Evolutionary conservation across 2,797 vertebrate species (phyloP), one percentile per base, ranked within the genome.

Genomic region (Champsocephalus gunnari): DNA sequence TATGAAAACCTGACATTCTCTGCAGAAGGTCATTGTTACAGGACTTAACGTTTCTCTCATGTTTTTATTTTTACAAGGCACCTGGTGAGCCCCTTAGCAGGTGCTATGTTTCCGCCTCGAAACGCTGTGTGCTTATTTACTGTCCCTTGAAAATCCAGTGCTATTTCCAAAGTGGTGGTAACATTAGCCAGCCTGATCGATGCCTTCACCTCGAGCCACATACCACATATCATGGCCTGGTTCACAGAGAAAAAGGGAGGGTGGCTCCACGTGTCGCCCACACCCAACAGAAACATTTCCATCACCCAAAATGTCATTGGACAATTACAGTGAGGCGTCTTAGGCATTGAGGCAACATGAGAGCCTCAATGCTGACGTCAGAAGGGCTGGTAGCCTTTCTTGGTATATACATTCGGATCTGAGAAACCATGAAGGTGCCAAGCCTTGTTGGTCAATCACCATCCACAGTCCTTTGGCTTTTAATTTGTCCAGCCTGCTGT

Each of bases 91-190:
- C 81, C 73, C 63, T 68, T 69, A 79, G 86, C 89, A 92, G 92
- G 89, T 92, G 92, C 77, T 89, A 62, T n/a, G 75, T 82, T 84
- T 89, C 78, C 73, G n/a, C 60, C 70, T 87, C 70, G 44, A 73
- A 84, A 84, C n/a, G 10, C 66, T 9, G 21, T 49, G 62, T 68
- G 41, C 71, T 79, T 75, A 55, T 85, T 89, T 79, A 79, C 80
- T 60, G 53, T 77, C 74, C 76, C 28, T 59, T 55, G 63, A 81
- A 38, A 82, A 79, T 77, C 68, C 73, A 48, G 49, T n/a, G 77
- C 89, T 92, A 91, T 93, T 94, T 93, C 83, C 72, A 90, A 84
- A 84, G 80, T 61, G 75, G 34, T 72, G 71, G 88, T 86, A 94
- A 94, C 88, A 82, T 88, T 85, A 94, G 67, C 89, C 75, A 54